These are phyloP conservation scores for Cerceris rybyensis DNA, from an alignment of 2,888 invertebrate genomes.

Conservation along the genomic window DNA sequence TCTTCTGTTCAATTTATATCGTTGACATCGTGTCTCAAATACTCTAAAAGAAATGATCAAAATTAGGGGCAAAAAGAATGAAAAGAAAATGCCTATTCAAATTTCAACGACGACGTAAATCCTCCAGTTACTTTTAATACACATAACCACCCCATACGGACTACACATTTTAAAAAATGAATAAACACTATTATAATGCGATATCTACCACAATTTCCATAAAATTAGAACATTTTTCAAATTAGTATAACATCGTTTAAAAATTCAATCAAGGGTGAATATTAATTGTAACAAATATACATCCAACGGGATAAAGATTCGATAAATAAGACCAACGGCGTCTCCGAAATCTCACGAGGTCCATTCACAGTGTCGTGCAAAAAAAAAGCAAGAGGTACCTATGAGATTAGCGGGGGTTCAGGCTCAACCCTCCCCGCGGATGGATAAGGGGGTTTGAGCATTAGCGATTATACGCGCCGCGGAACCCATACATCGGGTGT, in stretches of 20 bases:
- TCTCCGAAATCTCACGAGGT: slow-evolving; percentile 58
- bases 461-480: slow-evolving; percentile 81
- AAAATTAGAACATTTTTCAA: too few species aligned
- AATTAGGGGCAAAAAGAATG: neutral
- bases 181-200: too few species aligned
- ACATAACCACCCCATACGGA: too few species aligned
- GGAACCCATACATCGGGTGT: slow-evolving; percentile 77
- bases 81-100: neutral
- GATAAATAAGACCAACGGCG: slow-evolving; percentile 20
- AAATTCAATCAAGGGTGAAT: too few species aligned
- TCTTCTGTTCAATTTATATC: slow-evolving; percentile 28
- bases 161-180: too few species aligned
- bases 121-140: too few species aligned
- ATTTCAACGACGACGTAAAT: too few species aligned
- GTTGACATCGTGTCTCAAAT: slow-evolving; percentile 40
- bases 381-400: slow-evolving; percentile 59
- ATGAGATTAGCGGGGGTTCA: slow-evolving; percentile 68
- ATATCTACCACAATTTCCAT: too few species aligned
- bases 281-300: neutral
- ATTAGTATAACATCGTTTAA: too few species aligned
- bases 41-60: slow-evolving; percentile 14
- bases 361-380: slow-evolving; percentile 49
- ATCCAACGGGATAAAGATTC: neutral
- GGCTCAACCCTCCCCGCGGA: slow-evolving; percentile 57
- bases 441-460: slow-evolving; percentile 74